Base-by-base conservation (phyloP, 2,888 invertebrate species). In the Folsomia candida region DNA sequence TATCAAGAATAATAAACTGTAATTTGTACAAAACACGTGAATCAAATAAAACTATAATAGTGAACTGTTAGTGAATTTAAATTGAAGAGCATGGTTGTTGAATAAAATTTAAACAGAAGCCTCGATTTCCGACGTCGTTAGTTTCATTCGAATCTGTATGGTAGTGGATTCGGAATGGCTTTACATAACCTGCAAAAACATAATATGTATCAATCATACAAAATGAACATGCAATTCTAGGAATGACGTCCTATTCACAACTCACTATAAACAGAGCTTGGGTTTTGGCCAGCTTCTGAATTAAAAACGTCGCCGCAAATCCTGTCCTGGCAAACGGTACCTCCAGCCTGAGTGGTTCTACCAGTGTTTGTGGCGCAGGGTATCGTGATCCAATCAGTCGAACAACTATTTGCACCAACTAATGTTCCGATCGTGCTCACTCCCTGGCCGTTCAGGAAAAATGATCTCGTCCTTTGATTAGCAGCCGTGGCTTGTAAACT, bases 271-370 rank as follows among this genome's bases (percentile, higher is more conserved):
- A 93, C 88, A 0, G 90, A 87, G 2, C 89, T 86, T 14, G 89
- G 85, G 22, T 72, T 69, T 66, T 70, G 73, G 1, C 89, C 88
- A 1, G 90, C 86, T 81, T 93, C 92, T 0, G 88, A 88, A 67
- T 89, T 90, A 79, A 93, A 89, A 0, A 90, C 89, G 2, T 92
- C 92, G 0, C 93, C 93, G 80, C 93, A 93, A 51, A 93, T 88
- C 68, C 93, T 86, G 83, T 93, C 93, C 1, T 91, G 90, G 80
- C 90, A 92, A 0, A 87, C 74, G 18, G 86, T 60, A 86, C 86
- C 0, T 87, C 87, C 47, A 86, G 86, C 61, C 75, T 80, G 77
- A 62, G 68, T 58, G 3, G 84, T 81, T 69, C 89, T 84, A 1
- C 90, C 90, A 24, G 89, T 87, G 80, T 90, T 90, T 25, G 87